Conservation (phyloP, 92 coral and sea anemone species). For the Palythoa caribaeorum region DNA sequence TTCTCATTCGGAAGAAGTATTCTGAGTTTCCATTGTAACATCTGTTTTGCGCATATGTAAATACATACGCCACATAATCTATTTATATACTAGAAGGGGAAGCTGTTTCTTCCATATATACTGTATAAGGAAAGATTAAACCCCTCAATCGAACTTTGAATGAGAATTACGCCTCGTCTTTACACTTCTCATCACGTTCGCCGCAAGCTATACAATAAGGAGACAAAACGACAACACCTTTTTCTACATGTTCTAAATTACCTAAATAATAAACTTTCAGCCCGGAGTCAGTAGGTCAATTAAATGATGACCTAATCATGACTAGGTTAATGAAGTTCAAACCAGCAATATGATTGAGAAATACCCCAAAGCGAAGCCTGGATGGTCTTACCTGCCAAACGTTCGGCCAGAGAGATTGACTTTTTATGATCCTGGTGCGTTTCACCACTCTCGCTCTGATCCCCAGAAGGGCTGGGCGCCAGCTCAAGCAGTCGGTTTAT, state of each 20-base stretch:
- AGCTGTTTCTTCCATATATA: background rate
- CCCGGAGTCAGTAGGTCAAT: slow-evolving; percentile 35
- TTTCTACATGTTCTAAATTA: background rate
- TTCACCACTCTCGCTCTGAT: slow-evolving; percentile 36
- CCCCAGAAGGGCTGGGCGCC: slow-evolving; percentile 49
- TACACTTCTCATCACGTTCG: slow-evolving; percentile 26
- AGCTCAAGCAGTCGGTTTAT: slow-evolving; percentile 67
- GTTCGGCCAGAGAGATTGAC: slow-evolving; percentile 86
- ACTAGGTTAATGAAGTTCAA: slow-evolving; percentile 26
- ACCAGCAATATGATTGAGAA: slow-evolving; percentile 28
- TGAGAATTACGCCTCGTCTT: slow-evolving; percentile 26
- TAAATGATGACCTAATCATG: slow-evolving; percentile 13
- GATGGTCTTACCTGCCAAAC: slow-evolving; percentile 77
- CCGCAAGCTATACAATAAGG: slow-evolving; percentile 7
- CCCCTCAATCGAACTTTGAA: background rate
- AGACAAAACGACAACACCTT: slow-evolving; percentile 32
- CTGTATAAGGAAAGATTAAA: slow-evolving; percentile 33
- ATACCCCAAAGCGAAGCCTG: background rate
- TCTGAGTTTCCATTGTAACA: background rate
- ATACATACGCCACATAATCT: no score
- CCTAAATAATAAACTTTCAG: background rate
- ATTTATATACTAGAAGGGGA: background rate
- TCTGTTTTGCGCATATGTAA: no score
- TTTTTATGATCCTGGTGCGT: slow-evolving; percentile 18
- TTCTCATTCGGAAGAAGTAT: no score